Evolutionary conservation across 2,797 vertebrate genomes (phyloP).

Genomic region (Oreonectes daqikongensis): DNA sequence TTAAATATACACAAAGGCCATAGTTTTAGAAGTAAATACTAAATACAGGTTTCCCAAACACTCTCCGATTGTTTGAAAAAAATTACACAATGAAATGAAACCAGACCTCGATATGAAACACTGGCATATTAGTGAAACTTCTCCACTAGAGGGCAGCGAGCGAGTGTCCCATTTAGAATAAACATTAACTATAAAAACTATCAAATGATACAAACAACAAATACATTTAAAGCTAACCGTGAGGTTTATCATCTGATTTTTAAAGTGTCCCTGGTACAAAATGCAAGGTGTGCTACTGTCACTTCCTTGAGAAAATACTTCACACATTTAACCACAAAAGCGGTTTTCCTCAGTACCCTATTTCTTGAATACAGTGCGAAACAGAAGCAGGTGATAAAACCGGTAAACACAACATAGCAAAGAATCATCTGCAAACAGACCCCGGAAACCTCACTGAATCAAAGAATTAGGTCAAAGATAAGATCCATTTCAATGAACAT

Average conservation of each 20-base stretch:
- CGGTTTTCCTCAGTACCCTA: background rate
- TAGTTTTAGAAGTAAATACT: no score
- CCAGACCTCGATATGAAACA: background rate
- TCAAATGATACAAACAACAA: no score
- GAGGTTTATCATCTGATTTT: background rate
- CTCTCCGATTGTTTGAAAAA: no score
- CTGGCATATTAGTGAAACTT: background rate
- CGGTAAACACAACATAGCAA: background rate
- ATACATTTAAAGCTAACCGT: background rate
- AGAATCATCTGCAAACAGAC: conserved; percentile 3
- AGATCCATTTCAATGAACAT: no score
- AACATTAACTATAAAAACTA: background rate
- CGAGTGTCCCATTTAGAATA: background rate
- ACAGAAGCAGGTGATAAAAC: conserved; percentile 25
- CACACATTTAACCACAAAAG: conserved; percentile 8
- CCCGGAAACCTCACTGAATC: no score
- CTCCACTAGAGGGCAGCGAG: background rate
- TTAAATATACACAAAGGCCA: no score
- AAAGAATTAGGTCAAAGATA: no score
- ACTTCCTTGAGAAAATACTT: background rate
- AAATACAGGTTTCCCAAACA: no score
- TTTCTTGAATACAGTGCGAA: background rate
- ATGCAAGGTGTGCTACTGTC: background rate
- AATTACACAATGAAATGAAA: background rate
- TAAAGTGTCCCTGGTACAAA: background rate